Conservation (phyloP, 2,888 invertebrate species). For the Melieria omissa region DNA sequence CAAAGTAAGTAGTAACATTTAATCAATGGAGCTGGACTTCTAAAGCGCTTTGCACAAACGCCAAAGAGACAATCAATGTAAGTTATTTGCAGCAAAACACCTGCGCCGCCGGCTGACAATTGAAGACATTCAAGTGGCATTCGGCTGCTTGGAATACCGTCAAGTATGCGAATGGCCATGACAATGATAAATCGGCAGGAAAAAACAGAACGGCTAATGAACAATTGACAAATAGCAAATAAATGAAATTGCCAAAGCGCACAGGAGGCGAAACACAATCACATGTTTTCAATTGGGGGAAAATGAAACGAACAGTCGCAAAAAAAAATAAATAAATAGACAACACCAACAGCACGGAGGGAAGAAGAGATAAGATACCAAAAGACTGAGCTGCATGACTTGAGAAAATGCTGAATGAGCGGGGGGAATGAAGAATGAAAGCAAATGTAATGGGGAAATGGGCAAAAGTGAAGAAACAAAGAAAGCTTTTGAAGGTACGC, state of each 20-base stretch:
- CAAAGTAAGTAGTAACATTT: no score
- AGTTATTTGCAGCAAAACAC: no score
- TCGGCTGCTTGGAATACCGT: no score
- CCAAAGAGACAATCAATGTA: no score
- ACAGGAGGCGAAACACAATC: constrained; percentile 5
- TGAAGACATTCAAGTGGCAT: no score
- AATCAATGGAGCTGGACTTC: no score
- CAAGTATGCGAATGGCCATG: neutral
- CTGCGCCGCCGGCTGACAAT: no score
- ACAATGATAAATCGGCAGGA: neutral
- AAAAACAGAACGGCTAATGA: no score
- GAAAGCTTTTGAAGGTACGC: neutral
- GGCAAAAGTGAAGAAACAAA: neutral
- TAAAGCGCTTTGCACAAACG: no score
- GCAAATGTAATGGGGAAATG: neutral
- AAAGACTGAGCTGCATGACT: no score
- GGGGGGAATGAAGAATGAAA: neutral
- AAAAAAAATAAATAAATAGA: no score
- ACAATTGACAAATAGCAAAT: constrained; percentile 8
- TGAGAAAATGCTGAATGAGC: neutral
- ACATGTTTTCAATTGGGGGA: constrained; percentile 14
- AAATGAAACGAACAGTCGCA: neutral
- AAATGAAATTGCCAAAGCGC: neutral
- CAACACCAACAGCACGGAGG: no score
- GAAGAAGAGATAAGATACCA: constrained; percentile 9